These are phyloP conservation scores for Theodoxus fluviatilis DNA, from an alignment of 2,888 invertebrate species.

Conservation along the genomic window DNA sequence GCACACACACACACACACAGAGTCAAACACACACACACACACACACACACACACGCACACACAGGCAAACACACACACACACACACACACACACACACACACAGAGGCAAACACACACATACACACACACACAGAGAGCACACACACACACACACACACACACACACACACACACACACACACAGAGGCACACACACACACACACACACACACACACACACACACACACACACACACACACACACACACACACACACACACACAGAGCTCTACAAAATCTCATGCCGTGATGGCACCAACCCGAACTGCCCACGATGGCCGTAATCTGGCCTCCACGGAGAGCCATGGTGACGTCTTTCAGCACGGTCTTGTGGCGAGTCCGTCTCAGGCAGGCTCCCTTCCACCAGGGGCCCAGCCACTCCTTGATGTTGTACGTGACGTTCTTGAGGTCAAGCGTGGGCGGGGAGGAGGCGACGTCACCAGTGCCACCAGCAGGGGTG, in stretches of 20 bases:
- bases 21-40: too few relatives aligned
- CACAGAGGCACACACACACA: neutral
- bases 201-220: neutral
- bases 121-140: too few relatives aligned
- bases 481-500: too few relatives aligned
- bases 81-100: too few relatives aligned
- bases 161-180: slow-evolving; percentile 3
- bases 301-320: slow-evolving; percentile 52
- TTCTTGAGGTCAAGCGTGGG: too few relatives aligned
- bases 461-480: too few relatives aligned
- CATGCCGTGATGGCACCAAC: slow-evolving; percentile 34
- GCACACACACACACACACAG: too few relatives aligned
- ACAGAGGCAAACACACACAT: too few relatives aligned
- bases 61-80: too few relatives aligned
- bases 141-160: slow-evolving; percentile 15
- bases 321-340: slow-evolving; percentile 46
- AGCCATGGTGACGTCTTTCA: slow-evolving; percentile 46
- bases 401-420: slow-evolving; percentile 52
- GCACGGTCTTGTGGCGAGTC: slow-evolving; percentile 44
- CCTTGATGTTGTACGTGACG: slow-evolving; percentile 44
- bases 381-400: slow-evolving; percentile 47
- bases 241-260: slow-evolving; percentile 14
- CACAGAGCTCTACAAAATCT: neutral
- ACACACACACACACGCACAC: too few relatives aligned
- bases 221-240: neutral